Evolutionary conservation across 2,797 vertebrate species (phyloP), one percentile per base, ranked within the genome.

Genomic region (Syndactyla subalaris): DNA sequence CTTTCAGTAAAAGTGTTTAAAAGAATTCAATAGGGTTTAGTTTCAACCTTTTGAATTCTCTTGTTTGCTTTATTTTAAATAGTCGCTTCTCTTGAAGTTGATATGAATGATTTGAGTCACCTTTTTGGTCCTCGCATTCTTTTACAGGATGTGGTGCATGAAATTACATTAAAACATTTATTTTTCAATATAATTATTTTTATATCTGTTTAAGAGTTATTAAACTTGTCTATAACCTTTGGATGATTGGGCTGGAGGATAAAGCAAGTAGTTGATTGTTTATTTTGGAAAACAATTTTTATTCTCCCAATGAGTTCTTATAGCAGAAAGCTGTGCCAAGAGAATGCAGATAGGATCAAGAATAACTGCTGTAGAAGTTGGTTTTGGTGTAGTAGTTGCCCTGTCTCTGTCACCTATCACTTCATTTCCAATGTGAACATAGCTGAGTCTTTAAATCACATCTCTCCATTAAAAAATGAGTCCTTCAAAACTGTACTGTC

Each of bases 261-360:
- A 29, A 66, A 63, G 4, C 1, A 68, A 48, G 32, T 38, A 12
- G 4, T 4, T 52, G 17, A 59, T 20, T 38, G 3, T n/a, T 86
- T 81, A 58, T 75, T 92, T 75, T 92, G 65, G 49, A 79, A 87
- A 79, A 2, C 2, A 76, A 12, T 45, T 91, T 80, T 91, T 90
- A 55, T 10, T 73, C 15, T 89, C 4, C 3, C 8, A 24, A 29
- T 7, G 0, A 51, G 3, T 55, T 62, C 16, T 41, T 75, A 18
- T 3, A 27, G 17, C 10, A 88, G 48, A 84, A 68, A 5, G 5
- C 9, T 82, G 8, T 61, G 17, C n/a, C 70, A 59, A 85, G 21
- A 39, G 29, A 90, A 39, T 10, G 80, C 13, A 62, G 10, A 38
- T 5, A 39, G 12, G 15, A 76, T 11, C 48, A 83, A 88, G 52